A percentile compares a stretch with the other conserved stretches of the same genome.
Evolutionary conservation across 2,797 vertebrate genomes (phyloP).

Genomic region (Vireo griseus): DNA sequence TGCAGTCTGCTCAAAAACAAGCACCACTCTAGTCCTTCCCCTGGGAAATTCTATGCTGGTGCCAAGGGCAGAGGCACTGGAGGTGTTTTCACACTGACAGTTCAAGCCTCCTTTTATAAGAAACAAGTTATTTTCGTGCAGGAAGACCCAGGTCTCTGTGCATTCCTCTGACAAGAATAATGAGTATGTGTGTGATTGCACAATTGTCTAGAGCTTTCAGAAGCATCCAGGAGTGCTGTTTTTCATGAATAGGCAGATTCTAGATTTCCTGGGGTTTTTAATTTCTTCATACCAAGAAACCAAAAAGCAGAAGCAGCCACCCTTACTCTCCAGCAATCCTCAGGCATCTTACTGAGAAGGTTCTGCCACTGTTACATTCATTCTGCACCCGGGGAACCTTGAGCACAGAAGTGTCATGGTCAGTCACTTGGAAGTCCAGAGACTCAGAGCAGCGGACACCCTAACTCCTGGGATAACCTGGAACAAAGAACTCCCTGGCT

Average conservation of each 20-base stretch:
- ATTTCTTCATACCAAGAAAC: not conserved
- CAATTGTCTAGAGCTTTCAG: not conserved
- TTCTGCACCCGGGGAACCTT: not conserved
- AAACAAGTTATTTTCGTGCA: not conserved
- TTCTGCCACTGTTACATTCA: not conserved
- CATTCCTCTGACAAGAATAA: not conserved
- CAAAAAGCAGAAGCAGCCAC: not conserved
- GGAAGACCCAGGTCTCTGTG: not conserved
- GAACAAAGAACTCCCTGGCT: not conserved
- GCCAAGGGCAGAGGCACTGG: not conserved
- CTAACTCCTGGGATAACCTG: not conserved
- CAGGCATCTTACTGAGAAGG: not conserved
- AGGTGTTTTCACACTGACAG: not conserved
- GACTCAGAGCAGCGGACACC: not conserved
- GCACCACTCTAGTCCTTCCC: not conserved
- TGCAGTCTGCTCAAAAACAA: not conserved
- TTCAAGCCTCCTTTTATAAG: not conserved
- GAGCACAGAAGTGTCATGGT: not conserved
- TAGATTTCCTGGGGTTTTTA: not conserved
- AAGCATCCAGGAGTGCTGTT: not conserved
- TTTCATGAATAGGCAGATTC: not conserved
- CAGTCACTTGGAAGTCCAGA: not conserved
- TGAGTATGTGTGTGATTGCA: not conserved
- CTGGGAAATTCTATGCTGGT: fast-evolving
- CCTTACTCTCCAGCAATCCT: not conserved